Evolutionary conservation across 1,140 invertebrate genomes (phyloP).

Genomic region (Cryptotermes secundus): DNA sequence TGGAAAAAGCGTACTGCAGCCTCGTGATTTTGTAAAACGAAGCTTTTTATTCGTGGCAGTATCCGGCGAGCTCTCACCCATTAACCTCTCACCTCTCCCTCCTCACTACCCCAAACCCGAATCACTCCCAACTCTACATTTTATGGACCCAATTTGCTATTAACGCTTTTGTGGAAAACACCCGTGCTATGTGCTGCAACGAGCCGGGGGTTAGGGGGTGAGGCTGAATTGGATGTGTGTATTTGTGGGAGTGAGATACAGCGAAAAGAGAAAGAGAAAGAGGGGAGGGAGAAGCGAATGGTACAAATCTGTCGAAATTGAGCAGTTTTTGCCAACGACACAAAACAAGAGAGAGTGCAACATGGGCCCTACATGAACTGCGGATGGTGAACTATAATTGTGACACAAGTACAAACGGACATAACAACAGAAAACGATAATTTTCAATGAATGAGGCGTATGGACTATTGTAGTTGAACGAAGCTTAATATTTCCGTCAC

Average conservation of each 20-base stretch:
- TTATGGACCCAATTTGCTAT: slow-evolving; percentile 36
- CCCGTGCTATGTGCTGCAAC: not conserved
- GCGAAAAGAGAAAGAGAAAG: not conserved
- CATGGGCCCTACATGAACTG: not conserved
- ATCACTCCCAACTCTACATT: slow-evolving; percentile 31
- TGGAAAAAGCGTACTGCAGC: not conserved
- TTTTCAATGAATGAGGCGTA: not conserved
- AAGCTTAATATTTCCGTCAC: slow-evolving; percentile 24
- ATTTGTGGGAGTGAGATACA: not conserved
- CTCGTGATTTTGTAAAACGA: not conserved
- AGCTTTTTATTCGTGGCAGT: not conserved
- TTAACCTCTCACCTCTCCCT: slow-evolving; percentile 3
- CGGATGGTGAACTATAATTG: not conserved
- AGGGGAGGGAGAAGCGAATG: not conserved
- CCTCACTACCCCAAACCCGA: slow-evolving; percentile 21
- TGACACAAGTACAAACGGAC: slow-evolving; percentile 22
- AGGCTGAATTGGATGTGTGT: slow-evolving; percentile 10
- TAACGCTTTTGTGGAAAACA: slow-evolving; percentile 34
- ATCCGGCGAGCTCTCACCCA: not conserved
- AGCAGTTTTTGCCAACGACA: slow-evolving; percentile 10
- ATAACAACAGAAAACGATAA: slow-evolving; percentile 23
- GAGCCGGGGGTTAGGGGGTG: not conserved
- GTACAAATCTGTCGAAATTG: slow-evolving; percentile 19
- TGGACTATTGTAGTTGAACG: slow-evolving; percentile 24
- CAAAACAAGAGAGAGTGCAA: not conserved